A percentile compares a stretch with the other conserved stretches of the same genome.
Evolutionary conservation across 2,113 vertebrate species (phyloP).

Genomic region (Solea senegalensis): DNA sequence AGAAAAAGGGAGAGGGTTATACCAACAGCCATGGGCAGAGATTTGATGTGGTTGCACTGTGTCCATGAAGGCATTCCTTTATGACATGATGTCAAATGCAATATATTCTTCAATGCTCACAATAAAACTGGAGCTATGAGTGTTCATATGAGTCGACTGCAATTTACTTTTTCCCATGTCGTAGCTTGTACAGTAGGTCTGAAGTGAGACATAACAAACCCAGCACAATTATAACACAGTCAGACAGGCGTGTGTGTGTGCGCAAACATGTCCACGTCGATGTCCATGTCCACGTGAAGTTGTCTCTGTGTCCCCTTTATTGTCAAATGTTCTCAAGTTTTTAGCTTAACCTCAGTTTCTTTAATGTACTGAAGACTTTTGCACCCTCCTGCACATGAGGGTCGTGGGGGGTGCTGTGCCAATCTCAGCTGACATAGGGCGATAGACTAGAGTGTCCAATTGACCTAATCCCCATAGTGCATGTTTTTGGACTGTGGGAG

Average conservation of each 20-base stretch:
- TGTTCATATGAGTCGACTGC: slow-evolving; percentile 34
- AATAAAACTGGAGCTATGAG: slow-evolving; percentile 22
- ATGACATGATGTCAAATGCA: slow-evolving; percentile 39
- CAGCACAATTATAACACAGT: slow-evolving; percentile 20
- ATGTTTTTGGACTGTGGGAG: too few relatives aligned
- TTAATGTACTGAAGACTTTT: too few relatives aligned
- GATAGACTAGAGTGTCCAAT: too few relatives aligned
- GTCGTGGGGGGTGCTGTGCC: too few relatives aligned
- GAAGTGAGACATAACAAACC: slow-evolving; percentile 53
- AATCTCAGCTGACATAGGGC: too few relatives aligned
- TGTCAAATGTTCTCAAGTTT: too few relatives aligned
- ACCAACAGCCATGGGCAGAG: slow-evolving; percentile 10
- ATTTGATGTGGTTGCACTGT: slow-evolving; percentile 47
- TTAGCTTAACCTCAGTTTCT: too few relatives aligned
- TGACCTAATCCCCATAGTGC: too few relatives aligned
- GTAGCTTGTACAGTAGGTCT: slow-evolving; percentile 26
- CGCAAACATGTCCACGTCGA: too few relatives aligned
- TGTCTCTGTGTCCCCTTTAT: too few relatives aligned
- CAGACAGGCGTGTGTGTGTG: slow-evolving; percentile 1
- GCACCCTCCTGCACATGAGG: too few relatives aligned
- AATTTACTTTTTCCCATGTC: slow-evolving; percentile 41
- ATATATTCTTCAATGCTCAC: slow-evolving; percentile 41
- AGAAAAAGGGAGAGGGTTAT: slow-evolving; percentile 10
- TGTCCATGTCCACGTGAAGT: background rate
- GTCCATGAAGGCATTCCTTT: slow-evolving; percentile 49